Evolutionary conservation across 2,888 invertebrate genomes (phyloP).

Genomic region (Cantharis nigra): DNA sequence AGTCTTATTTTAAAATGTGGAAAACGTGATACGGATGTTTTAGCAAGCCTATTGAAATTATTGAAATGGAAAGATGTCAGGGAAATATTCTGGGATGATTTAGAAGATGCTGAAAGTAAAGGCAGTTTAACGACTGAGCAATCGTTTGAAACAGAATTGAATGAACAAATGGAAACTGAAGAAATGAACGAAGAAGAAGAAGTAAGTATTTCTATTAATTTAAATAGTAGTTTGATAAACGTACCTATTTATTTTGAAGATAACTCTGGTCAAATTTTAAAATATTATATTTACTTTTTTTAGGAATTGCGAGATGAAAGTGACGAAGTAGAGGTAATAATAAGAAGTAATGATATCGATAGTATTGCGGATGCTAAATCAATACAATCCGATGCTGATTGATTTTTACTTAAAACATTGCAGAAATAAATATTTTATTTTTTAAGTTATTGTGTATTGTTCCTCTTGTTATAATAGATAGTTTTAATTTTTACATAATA

Average conservation of each 20-base stretch:
- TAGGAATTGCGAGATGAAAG: not conserved
- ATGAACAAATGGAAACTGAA: not conserved
- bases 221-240: too few relatives aligned
- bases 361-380: not conserved
- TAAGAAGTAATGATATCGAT: not conserved
- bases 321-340: not conserved
- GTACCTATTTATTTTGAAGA: too few relatives aligned
- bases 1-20: conserved; percentile 38
- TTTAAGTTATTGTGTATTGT: too few relatives aligned
- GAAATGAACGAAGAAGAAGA: not conserved
- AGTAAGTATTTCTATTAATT: not conserved
- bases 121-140: not conserved
- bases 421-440: not conserved
- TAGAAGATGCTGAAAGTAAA: not conserved
- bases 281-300: not conserved
- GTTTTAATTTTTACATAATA: too few relatives aligned
- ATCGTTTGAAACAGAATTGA: not conserved
- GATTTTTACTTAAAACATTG: not conserved
- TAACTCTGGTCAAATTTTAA: not conserved
- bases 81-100: conserved; percentile 37
- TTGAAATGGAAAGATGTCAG: conserved; percentile 47
- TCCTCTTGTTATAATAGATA: too few relatives aligned
- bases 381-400: not conserved
- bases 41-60: conserved; percentile 37
- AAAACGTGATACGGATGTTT: conserved; percentile 24